Percentiles rank a stretch among this genome's conserved stretches.
phyloP scores from a whole-genome alignment of 2,888 invertebrate genomes.

The Cyclophora punctaria region DNA sequence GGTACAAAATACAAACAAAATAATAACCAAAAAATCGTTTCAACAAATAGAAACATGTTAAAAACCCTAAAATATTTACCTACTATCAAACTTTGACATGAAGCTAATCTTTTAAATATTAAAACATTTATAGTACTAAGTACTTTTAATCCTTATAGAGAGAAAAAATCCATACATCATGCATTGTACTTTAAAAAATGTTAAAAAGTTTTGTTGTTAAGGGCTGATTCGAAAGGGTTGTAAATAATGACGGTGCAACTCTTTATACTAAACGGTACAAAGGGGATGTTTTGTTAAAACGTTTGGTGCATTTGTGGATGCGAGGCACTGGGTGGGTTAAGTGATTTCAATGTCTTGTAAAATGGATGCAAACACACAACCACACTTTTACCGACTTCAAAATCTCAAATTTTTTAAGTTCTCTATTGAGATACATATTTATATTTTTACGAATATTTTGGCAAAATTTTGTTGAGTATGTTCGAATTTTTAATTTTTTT shows the following conservation, averaged over 20 bases:
- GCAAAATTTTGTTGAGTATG: no score
- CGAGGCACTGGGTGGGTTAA: no score
- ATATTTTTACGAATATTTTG: no score
- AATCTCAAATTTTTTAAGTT: no score
- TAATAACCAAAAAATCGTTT: constrained; percentile 24
- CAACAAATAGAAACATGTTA: constrained; percentile 45
- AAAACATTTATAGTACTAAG: constrained; percentile 64
- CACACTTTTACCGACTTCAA: no score
- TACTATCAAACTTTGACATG: constrained; percentile 44
- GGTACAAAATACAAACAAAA: no score
- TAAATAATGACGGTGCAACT: constrained; percentile 72
- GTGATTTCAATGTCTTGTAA: no score
- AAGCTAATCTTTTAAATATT: constrained; percentile 73
- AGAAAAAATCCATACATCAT: constrained; percentile 56
- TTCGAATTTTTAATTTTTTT: no score
- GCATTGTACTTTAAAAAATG: constrained; percentile 70
- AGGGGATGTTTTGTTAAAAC: constrained; percentile 12
- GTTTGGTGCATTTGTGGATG: constrained; percentile 1
- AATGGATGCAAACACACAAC: no score
- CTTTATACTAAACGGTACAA: constrained; percentile 62
- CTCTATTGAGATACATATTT: no score
- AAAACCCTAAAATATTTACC: constrained; percentile 26
- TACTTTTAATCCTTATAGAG: constrained; percentile 47
- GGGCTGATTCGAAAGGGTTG: constrained; percentile 68
- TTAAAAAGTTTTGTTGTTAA: constrained; percentile 72